Base-by-base conservation (phyloP, 2,113 vertebrate genomes). In the Micronycteris hirsuta region DNA sequence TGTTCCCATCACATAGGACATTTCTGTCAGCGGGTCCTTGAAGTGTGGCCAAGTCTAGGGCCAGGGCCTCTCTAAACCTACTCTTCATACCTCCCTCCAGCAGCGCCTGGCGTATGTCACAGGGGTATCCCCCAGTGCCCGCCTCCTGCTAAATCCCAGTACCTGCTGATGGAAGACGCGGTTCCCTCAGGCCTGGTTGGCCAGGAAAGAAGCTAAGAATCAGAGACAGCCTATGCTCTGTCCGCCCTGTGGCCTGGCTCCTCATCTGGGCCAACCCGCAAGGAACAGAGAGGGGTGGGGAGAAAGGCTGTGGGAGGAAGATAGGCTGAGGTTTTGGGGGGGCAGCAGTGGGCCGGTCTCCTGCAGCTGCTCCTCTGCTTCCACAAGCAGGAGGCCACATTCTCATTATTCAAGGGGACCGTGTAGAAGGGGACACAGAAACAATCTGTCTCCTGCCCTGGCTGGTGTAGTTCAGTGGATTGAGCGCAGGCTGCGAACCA, bases 21-120 rank as follows among this genome's bases (percentile, higher is more conserved):
- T 38, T 87, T 56, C 73, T 17, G 56, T 43, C 86, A 49, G 81
- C 65, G 15, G 83, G 74, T 63, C 78, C 86, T 58, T 36, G 80
- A 92, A 61, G 54, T 22, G 3, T 26, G 84, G 68, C 81, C 68
- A 38, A 20, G 24, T 45, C 70, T 54, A 67, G 26, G 67, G 26
- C 63, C 47, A 65, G 65, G 80, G 38, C 45, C 14, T 16, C 58
- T 68, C 28, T 76, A 78, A 58, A 15, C 33, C n/a, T 43, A 45
- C 61, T n/a, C 56, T 56, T 74, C 77, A 24, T 2, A 16, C 26
- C 31, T 77, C 45, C 76, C 56, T 52, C 68, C 19, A 6, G 9
- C 2, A 7, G 63, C 56, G 52, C 82, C 74, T 77, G 8, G 41
- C 9, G 0, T 24, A 52, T 3, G 26, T 61, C 71, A 33, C 36